Evolutionary conservation across 1,140 invertebrate species (phyloP), one percentile per base, ranked within the genome.

Genomic region (Drosophila rhopaloa): DNA sequence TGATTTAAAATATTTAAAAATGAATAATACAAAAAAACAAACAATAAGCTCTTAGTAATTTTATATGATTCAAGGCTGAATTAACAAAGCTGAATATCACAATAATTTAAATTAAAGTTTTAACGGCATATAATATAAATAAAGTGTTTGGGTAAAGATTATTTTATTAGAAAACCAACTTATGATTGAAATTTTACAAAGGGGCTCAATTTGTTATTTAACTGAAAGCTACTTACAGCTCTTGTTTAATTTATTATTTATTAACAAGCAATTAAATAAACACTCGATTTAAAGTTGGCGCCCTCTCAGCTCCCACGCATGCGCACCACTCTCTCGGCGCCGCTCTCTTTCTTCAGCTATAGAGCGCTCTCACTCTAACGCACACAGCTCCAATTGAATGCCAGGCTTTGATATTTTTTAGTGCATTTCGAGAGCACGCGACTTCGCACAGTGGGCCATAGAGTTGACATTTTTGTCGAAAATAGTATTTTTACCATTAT

Each of bases 251-350:
- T 6, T 16, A 19, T 43, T 32, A 41, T 58, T 62, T 58, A 43
- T 59, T n/a, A 43, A 35, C 27, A 60, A 43, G 24, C 9, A 35
- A 43, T 24, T 62, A 35, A 60, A 27, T 27, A 37, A 63, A 61
- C 56, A 44, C 38, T 47, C 3, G 1, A 19, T 78, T 78, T 7
- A 79, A 79, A 72, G 10, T 76, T 79, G 60, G 80, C 80, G 80
- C 70, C 56, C 44, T 48, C 41, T 57, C 16, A 35, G n/a, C 24
- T 48, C 40, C 44, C 50, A 38, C 55, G 53, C 56, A 61, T 48
- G 60, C 13, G 60, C 66, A 59, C 27, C n/a, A n/a, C 27, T 59
- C 37, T 24, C 2, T 1, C 10, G 1, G 3, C n/a, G 11, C 13
- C 14, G 56, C 6, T 61, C 51, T 56, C 53, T 59, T 48, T 50